Conservation (phyloP, 2,113 vertebrate genomes). For the Hippocampus guttulatus region DNA sequence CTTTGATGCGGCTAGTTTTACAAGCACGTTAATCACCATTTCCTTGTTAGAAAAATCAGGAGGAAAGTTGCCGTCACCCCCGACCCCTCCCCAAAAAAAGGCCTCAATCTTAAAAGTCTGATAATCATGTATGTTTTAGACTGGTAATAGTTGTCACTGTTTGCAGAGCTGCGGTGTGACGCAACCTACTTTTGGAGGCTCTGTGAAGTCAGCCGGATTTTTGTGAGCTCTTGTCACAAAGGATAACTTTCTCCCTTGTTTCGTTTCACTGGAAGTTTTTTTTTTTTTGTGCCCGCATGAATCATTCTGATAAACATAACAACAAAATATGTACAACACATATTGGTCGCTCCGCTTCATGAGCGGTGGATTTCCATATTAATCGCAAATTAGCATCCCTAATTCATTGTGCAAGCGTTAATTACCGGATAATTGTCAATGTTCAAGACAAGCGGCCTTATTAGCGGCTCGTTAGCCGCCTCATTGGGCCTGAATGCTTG, state of each 20-base stretch:
- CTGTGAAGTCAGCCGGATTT: slow-evolving; percentile 69
- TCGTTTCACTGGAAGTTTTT: slow-evolving; percentile 75
- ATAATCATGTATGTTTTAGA: not conserved
- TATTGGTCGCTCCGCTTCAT: too few relatives aligned
- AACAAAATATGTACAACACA: too few relatives aligned
- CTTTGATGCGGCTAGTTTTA: slow-evolving; percentile 61
- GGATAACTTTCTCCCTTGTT: slow-evolving; percentile 73
- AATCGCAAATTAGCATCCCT: too few relatives aligned
- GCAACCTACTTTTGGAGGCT: slow-evolving; percentile 63
- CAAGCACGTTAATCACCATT: slow-evolving; percentile 57
- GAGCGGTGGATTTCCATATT: too few relatives aligned
- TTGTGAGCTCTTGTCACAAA: slow-evolving; percentile 65
- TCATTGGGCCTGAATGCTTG: slow-evolving; percentile 67
- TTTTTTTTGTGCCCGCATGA: slow-evolving; percentile 65
- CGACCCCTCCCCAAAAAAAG: too few relatives aligned
- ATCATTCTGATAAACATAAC: slow-evolving; percentile 75
- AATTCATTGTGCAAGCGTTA: too few relatives aligned
- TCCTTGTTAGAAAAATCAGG: slow-evolving; percentile 50
- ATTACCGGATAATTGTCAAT: not conserved
- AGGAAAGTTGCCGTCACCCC: slow-evolving; percentile 9
- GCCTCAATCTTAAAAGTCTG: not conserved
- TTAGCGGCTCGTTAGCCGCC: slow-evolving; percentile 67
- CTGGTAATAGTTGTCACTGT: slow-evolving; percentile 45
- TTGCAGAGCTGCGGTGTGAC: slow-evolving; percentile 62
- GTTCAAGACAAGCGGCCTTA: slow-evolving; percentile 58